Base-by-base conservation (phyloP, 2,797 vertebrate species). In the Leptodactylus fallax region DNA sequence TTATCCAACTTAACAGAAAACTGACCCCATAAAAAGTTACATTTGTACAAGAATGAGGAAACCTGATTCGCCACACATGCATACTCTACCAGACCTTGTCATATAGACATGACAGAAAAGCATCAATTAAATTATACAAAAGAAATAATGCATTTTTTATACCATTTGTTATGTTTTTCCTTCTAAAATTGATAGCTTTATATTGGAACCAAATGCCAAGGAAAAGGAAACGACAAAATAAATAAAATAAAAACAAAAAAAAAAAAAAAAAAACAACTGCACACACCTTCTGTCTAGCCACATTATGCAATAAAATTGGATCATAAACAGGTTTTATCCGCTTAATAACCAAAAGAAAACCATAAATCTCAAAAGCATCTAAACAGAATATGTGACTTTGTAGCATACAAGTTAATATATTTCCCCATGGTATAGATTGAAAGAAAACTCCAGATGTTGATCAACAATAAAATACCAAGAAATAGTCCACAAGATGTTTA, bases 381-480 rank as follows among this genome's bases (percentile, higher is more conserved):
- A 6, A 60, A 80, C 27, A 36, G 5, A 45, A 69, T 9, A 55
- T 27, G 49, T 12, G 7, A 83, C 17, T 17, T 8, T 5, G n/a
- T 17, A 83, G 71, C 81, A 83, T 11, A 82, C 23, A 27, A 17
- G n/a, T 53, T 25, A 2, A 83, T 53, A 56, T 8, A 71, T 55
- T 56, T 13, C 25, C 65, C 65, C 65, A 36, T n/a, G 19, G 78
- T 6, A 53, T 67, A 69, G 65, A 71, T 27, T 11, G 11, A 36
- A 55, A 25, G 45, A 67, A 49, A 6, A 23, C 21, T 25, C 49
- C 81, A 83, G 65, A 71, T 83, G 81, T 71, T 83, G 19, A 21
- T 9, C 11, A 19, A 13, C 49, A 56, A 71, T 69, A 81, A 81
- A 63, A 81, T 51, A 67, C 58, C 53, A 79, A 36, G 25, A 53